phyloP scores from a whole-genome alignment of 64 coral and sea anemone genomes.

The Actinia equina region DNA sequence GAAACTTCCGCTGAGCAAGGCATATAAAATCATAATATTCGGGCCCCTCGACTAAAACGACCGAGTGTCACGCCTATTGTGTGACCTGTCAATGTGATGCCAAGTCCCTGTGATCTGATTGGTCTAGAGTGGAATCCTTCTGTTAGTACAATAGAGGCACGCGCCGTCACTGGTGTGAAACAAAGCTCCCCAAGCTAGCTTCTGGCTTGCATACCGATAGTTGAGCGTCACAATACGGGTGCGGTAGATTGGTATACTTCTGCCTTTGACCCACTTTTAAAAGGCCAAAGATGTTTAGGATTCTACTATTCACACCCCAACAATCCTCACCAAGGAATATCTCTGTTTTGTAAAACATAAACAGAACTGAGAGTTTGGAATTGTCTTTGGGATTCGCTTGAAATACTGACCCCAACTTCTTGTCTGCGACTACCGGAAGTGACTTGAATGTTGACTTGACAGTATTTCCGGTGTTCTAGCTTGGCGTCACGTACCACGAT shows the following conservation, averaged over 20 bases:
- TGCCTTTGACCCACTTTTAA: neutral
- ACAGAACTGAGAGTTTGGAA: neutral
- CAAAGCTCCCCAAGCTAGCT: constrained; percentile 29
- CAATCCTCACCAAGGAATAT: neutral
- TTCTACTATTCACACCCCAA: neutral
- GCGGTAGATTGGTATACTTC: neutral
- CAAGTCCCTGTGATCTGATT: constrained; percentile 53
- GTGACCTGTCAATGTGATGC: constrained; percentile 50
- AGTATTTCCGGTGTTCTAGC: neutral
- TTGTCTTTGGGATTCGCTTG: neutral
- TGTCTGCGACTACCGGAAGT: neutral
- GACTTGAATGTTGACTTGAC: constrained; percentile 3
- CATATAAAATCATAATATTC: constrained; percentile 23
- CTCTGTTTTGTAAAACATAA: neutral
- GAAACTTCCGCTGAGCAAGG: constrained; percentile 72
- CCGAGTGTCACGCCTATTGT: constrained; percentile 43
- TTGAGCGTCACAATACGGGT: neutral
- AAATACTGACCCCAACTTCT: neutral
- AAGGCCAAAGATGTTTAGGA: neutral
- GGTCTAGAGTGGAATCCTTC: constrained; percentile 29
- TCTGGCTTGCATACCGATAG: neutral
- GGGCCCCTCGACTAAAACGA: constrained; percentile 20
- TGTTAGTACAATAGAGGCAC: constrained; percentile 61
- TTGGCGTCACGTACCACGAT: neutral
- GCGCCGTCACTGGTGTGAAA: constrained; percentile 47